These are phyloP conservation scores for Pipistrellus pipistrellus DNA, from an alignment of 2,797 vertebrate species.

Conservation along the genomic window DNA sequence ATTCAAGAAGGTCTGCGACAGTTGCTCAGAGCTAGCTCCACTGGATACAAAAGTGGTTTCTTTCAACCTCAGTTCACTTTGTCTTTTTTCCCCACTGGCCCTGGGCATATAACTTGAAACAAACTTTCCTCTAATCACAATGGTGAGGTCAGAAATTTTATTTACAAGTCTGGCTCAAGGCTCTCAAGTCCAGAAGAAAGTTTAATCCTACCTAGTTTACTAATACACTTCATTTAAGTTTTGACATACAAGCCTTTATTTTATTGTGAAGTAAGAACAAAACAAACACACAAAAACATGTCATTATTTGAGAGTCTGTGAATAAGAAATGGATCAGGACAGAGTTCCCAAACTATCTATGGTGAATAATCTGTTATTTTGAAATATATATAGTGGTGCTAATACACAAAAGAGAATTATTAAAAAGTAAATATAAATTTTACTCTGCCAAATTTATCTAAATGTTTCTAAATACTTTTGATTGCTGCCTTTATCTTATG, in stretches of 20 bases:
- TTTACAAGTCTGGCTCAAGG: constrained; percentile 11
- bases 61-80: not conserved
- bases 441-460: not conserved
- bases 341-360: not conserved
- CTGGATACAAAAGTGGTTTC: not conserved
- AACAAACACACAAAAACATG: not conserved
- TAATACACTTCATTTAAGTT: not conserved
- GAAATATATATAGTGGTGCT: not conserved
- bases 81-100: not conserved
- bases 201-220: not conserved
- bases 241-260: not conserved
- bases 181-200: not conserved
- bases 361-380: not conserved
- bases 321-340: not conserved
- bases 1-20: not conserved
- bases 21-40: not conserved
- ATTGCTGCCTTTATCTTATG: not conserved
- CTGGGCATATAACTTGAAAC: not conserved
- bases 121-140: not conserved
- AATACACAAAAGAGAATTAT: not conserved
- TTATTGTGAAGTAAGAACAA: not conserved
- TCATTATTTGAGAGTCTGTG: not conserved
- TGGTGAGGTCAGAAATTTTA: not conserved
- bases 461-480: not conserved
- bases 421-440: not conserved